phyloP scores from a whole-genome alignment of 2,888 invertebrate genomes.

The Nomada fabriciana region DNA sequence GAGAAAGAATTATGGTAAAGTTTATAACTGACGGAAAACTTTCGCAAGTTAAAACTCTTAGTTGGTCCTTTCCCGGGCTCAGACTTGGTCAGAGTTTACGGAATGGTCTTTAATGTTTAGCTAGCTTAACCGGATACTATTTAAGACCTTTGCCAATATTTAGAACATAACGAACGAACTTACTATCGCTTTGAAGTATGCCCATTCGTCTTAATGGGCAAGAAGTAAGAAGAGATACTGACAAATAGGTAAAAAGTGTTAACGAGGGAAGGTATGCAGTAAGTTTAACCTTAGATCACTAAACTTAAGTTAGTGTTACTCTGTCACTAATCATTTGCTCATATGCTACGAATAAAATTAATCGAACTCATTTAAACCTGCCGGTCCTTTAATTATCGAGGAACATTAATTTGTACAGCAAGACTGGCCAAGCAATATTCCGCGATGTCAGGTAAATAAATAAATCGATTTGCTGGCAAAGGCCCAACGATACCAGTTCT shows the following conservation, averaged over 20 bases:
- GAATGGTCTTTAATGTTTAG: constrained; percentile 61
- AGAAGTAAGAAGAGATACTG: background rate
- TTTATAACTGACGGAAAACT: constrained; percentile 40
- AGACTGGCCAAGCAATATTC: constrained; percentile 19
- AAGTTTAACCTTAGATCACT: background rate
- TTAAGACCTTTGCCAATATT: constrained; percentile 57
- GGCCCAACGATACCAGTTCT: constrained; percentile 35
- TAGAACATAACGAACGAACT: constrained; percentile 50
- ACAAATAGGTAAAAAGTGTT: background rate
- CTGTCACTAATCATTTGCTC: background rate
- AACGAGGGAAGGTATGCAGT: background rate
- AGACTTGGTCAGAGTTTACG: constrained; percentile 21
- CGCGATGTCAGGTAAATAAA: constrained; percentile 52
- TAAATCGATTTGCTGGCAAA: constrained; percentile 55
- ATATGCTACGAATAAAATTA: background rate
- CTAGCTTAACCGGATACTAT: constrained; percentile 56
- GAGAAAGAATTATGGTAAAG: constrained; percentile 43
- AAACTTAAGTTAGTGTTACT: background rate
- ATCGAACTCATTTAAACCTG: too few species aligned
- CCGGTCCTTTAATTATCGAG: too few species aligned
- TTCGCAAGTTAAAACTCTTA: constrained; percentile 11
- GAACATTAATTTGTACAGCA: constrained; percentile 23
- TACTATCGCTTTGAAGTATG: constrained; percentile 44
- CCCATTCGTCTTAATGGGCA: constrained; percentile 32
- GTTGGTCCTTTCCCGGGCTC: constrained; percentile 13